Conservation (phyloP, 2,113 vertebrate species). For the Tetrax tetrax region DNA sequence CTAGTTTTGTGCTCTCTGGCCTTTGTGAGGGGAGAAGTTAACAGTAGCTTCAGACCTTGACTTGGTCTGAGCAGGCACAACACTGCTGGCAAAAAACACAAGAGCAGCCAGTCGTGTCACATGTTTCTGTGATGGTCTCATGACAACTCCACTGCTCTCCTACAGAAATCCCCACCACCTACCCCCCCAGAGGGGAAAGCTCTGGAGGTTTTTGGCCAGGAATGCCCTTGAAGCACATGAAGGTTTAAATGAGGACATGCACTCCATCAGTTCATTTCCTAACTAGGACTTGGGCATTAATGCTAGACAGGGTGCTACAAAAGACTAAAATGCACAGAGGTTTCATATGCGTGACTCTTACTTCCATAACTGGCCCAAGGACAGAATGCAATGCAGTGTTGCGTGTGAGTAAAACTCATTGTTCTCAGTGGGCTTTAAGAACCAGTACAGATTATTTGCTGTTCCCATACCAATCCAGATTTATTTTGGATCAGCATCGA, state of each 20-base stretch:
- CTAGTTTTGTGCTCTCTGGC: not conserved
- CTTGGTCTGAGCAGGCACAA: not conserved
- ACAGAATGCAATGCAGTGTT: not conserved
- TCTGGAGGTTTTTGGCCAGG: not conserved
- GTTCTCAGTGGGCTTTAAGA: conserved; percentile 54
- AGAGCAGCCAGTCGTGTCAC: rapidly evolving
- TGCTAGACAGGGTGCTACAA: not conserved
- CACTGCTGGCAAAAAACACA: not conserved
- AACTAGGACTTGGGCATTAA: conserved; percentile 26
- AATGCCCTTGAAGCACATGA: not conserved
- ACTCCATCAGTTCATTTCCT: conserved; percentile 2
- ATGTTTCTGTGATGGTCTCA: not conserved
- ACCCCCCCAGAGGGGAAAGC: not conserved
- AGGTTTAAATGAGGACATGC: conserved; percentile 42
- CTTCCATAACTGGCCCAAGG: not conserved
- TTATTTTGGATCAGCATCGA: conserved; percentile 54
- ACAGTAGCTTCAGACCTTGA: not conserved
- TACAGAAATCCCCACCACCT: not conserved
- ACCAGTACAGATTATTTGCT: conserved; percentile 55
- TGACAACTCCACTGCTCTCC: not conserved
- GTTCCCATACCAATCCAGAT: conserved; percentile 56
- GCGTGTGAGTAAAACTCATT: conserved; percentile 32
- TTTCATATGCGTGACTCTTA: conserved; percentile 12
- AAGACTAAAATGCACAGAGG: conserved; percentile 31
- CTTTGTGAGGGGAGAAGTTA: not conserved